phyloP scores from a whole-genome alignment of 2,797 vertebrate species.

The Tapirus indicus region DNA sequence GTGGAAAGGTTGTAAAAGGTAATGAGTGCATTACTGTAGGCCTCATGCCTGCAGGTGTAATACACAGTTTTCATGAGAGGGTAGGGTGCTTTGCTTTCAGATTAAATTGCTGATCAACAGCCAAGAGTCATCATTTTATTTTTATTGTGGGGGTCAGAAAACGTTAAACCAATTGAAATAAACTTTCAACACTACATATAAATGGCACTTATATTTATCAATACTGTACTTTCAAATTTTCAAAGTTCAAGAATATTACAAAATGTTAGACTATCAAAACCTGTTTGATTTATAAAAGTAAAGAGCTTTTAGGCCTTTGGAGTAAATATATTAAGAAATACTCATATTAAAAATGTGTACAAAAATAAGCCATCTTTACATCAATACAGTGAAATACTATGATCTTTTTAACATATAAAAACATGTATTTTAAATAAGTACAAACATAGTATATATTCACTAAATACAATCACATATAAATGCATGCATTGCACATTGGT shows the following conservation, averaged over 20 bases:
- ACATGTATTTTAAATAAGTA: slow-evolving; percentile 38
- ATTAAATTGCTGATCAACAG: slow-evolving; percentile 41
- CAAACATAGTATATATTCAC: slow-evolving; percentile 14
- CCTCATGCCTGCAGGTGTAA: neutral
- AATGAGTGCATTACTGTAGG: neutral
- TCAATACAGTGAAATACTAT: slow-evolving; percentile 47
- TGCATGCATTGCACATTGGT: neutral
- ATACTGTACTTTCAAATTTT: slow-evolving; percentile 38
- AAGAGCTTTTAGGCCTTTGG: neutral
- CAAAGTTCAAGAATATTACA: slow-evolving; percentile 27
- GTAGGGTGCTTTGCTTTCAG: neutral
- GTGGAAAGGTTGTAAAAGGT: neutral
- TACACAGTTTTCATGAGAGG: neutral
- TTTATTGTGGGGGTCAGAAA: slow-evolving; percentile 37
- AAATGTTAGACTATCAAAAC: slow-evolving; percentile 55
- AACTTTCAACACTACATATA: slow-evolving; percentile 40
- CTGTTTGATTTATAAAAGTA: slow-evolving; percentile 49
- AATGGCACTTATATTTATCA: slow-evolving; percentile 48
- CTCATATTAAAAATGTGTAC: slow-evolving; percentile 35
- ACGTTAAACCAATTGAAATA: slow-evolving; percentile 45
- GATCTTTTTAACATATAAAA: slow-evolving; percentile 28
- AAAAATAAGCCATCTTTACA: slow-evolving; percentile 58
- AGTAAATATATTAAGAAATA: slow-evolving; percentile 56
- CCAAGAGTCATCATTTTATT: slow-evolving; percentile 51
- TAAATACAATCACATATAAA: slow-evolving; percentile 50